Conservation (phyloP, 1,140 invertebrate genomes). For the Pseudomyrmex pallidus region DNA sequence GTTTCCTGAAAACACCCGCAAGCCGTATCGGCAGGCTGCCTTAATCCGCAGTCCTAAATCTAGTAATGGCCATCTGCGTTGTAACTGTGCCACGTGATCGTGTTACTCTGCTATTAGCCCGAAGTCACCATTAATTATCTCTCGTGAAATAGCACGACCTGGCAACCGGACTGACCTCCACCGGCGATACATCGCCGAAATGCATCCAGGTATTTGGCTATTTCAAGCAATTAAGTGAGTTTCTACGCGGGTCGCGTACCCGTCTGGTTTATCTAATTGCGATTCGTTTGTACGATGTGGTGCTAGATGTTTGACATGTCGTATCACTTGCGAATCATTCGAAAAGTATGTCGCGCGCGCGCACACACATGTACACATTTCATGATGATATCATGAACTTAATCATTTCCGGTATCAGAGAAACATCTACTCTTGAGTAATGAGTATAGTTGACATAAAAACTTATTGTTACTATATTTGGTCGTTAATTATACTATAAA, state of each 20-base stretch:
- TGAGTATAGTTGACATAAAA: not conserved
- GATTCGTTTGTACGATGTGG: constrained; percentile 5
- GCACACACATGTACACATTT: no score
- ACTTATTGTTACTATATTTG: not conserved
- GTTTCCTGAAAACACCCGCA: constrained; percentile 33
- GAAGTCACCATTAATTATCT: constrained; percentile 76
- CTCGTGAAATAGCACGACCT: constrained; percentile 67
- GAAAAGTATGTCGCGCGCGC: not conserved
- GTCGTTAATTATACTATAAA: constrained; percentile 16
- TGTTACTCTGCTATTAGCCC: constrained; percentile 71
- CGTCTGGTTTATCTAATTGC: constrained; percentile 50
- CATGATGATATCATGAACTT: not conserved
- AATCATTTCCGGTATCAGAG: not conserved
- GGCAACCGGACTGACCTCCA: constrained; percentile 61
- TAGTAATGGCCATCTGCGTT: constrained; percentile 56
- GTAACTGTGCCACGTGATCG: constrained; percentile 64
- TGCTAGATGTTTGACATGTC: constrained; percentile 42
- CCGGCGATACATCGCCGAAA: constrained; percentile 67
- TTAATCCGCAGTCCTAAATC: constrained; percentile 63
- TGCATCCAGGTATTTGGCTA: constrained; percentile 75
- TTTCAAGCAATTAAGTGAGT: constrained; percentile 74
- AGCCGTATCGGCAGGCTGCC: constrained; percentile 26
- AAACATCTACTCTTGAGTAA: not conserved
- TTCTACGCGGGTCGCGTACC: constrained; percentile 16
- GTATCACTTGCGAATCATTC: constrained; percentile 33